A percentile compares a stretch with the other conserved stretches of the same genome.
phyloP scores from a whole-genome alignment of 2,888 invertebrate species.

The Aspidiotus destructor region DNA sequence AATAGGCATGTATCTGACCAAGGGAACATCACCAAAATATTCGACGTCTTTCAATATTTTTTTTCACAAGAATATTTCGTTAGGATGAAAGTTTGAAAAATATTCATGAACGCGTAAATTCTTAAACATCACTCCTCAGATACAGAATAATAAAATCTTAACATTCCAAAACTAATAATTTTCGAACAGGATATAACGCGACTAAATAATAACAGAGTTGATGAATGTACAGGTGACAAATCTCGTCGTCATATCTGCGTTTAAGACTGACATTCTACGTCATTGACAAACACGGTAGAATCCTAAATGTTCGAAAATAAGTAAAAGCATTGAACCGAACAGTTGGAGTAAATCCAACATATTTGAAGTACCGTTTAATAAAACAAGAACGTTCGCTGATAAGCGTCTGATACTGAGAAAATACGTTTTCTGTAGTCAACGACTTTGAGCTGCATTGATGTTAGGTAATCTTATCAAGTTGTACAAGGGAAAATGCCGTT shows the following conservation, averaged over 20 bases:
- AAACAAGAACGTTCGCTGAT: not conserved
- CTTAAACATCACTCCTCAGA: not conserved
- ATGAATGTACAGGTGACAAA: not conserved
- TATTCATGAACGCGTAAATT: not conserved
- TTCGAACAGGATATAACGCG: no score
- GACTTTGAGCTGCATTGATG: no score
- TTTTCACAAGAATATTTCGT: no score
- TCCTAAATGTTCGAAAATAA: slow-evolving; percentile 29
- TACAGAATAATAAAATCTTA: no score
- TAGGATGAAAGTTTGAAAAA: no score
- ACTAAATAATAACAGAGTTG: not conserved
- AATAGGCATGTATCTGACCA: slow-evolving; percentile 31
- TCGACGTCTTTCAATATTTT: slow-evolving; percentile 1
- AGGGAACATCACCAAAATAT: slow-evolving; percentile 23
- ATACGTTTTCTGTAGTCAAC: no score
- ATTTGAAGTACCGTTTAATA: slow-evolving; percentile 17
- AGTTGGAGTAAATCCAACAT: slow-evolving; percentile 25
- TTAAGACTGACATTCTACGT: slow-evolving; percentile 18
- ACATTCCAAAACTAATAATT: no score
- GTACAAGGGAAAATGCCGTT: no score
- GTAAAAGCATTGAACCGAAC: slow-evolving; percentile 10
- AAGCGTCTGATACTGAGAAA: not conserved
- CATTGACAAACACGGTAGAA: slow-evolving; percentile 17
- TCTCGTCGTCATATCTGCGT: not conserved
- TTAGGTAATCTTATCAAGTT: no score